Base-by-base conservation (phyloP, 2,113 vertebrate species). In the Ifrita kowaldi region DNA sequence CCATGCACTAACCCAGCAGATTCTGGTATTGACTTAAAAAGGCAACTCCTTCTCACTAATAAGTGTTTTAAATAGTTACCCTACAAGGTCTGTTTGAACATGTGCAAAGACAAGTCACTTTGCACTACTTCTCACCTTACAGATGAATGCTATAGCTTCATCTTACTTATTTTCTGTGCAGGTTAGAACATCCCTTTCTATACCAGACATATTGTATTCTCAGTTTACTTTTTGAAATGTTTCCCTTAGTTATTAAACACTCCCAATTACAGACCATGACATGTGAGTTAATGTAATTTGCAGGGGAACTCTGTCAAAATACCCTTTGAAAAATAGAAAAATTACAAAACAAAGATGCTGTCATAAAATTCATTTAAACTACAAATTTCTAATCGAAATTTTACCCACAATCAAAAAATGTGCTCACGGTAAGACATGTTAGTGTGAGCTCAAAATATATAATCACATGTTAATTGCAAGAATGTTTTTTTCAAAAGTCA, bases 361-460 rank as follows among this genome's bases (percentile, higher is more conserved):
- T 21, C n/a, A 7, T 33, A 70, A 90, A 55, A 88, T 4, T 59
- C 0, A 42, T 7, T 11, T 47, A 65, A 85, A 53, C 19, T 56
- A 21, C 4, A 46, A 78, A 26, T 32, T 17, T 53, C 42, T 41
- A 42, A 37, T 0, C 37, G 32, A 85, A 62, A 35, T 22, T 89
- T 74, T 59, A 68, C 4, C 22, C n/a, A 60, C 33, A 70, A 62
- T 6, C 12, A 74, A 74, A 90, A 79, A 68, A 23, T 0, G 0
- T 11, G 9, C 15, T 63, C 11, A 2, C 4, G 1, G 15, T 26
- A 83, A 67, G 37, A 37, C 2, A 18, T 1, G 2, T 53, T 73
- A 68, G 5, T 7, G 7, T 9, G 13, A 78, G 8, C 42, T 42
- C 32, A 96, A 89, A 70, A 87, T 18, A 82, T 1, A 42, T 4